Conservation (phyloP, 2,797 vertebrate genomes). For the Centropyge bicolor region DNA sequence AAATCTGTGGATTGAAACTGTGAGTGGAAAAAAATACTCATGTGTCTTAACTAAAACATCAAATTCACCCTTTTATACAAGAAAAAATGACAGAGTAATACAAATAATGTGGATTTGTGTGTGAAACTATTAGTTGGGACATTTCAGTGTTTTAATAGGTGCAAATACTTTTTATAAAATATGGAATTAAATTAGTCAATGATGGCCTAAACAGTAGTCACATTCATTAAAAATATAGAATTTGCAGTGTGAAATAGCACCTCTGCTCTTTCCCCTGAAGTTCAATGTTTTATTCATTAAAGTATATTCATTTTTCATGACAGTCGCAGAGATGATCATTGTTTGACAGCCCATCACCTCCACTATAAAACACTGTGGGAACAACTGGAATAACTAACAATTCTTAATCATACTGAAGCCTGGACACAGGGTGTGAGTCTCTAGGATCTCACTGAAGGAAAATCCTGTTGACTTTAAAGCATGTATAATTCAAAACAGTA, state of each 20-base stretch:
- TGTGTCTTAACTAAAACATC: conserved; percentile 24
- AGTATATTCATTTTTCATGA: background rate
- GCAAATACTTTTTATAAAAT: conserved; percentile 20
- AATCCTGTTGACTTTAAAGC: conserved; percentile 7
- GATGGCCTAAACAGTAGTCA: background rate
- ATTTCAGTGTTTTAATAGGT: conserved; percentile 51
- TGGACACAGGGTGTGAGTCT: background rate
- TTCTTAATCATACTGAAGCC: background rate
- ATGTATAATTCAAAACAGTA: background rate
- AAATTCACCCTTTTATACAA: conserved; percentile 26
- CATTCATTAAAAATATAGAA: background rate
- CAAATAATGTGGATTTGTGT: conserved; percentile 23
- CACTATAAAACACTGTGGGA: background rate
- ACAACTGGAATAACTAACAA: background rate
- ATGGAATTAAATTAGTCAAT: background rate
- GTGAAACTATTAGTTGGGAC: conserved; percentile 2
- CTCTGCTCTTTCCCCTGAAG: conserved; percentile 19
- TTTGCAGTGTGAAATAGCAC: conserved; percentile 13
- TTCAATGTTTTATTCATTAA: background rate
- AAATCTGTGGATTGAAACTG: conserved; percentile 25
- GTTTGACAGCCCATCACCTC: background rate
- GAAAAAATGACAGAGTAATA: conserved; percentile 29
- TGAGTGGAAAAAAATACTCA: conserved; percentile 19
- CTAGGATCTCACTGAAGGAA: background rate
- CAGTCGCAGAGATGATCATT: background rate